These are phyloP conservation scores for Hyalella azteca DNA, from an alignment of 2,888 invertebrate species.

Conservation along the genomic window DNA sequence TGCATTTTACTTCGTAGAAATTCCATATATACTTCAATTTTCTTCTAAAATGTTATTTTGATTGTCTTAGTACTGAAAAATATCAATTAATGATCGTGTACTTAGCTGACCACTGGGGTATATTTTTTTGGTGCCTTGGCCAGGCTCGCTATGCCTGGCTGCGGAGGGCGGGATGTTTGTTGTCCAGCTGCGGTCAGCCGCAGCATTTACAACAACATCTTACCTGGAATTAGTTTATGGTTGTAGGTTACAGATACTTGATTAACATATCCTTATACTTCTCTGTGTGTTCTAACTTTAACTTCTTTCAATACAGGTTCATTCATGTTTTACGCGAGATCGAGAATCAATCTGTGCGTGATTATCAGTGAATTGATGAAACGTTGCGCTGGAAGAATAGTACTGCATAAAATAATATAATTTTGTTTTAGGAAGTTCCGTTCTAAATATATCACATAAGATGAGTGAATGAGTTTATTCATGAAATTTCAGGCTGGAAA, in stretches of 20 bases:
- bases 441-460: too few relatives aligned
- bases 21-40: background rate
- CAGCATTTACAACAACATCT: background rate
- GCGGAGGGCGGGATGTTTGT: background rate
- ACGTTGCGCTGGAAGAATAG: background rate
- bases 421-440: too few relatives aligned
- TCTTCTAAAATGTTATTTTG: background rate
- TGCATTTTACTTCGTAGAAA: background rate
- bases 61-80: conserved; percentile 12
- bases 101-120: conserved; percentile 19
- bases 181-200: conserved; percentile 25
- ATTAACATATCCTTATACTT: background rate
- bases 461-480: too few relatives aligned
- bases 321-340: background rate
- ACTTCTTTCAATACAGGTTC: background rate
- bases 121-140: background rate
- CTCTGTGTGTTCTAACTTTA: background rate
- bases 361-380: background rate
- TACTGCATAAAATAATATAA: too few relatives aligned
- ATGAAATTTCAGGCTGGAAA: too few relatives aligned
- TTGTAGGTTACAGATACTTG: background rate
- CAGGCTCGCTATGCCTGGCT: conserved; percentile 1
- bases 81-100: background rate
- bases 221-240: conserved; percentile 1
- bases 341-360: background rate